phyloP scores from a whole-genome alignment of 2,113 vertebrate genomes.

The Rafetus swinhoei region DNA sequence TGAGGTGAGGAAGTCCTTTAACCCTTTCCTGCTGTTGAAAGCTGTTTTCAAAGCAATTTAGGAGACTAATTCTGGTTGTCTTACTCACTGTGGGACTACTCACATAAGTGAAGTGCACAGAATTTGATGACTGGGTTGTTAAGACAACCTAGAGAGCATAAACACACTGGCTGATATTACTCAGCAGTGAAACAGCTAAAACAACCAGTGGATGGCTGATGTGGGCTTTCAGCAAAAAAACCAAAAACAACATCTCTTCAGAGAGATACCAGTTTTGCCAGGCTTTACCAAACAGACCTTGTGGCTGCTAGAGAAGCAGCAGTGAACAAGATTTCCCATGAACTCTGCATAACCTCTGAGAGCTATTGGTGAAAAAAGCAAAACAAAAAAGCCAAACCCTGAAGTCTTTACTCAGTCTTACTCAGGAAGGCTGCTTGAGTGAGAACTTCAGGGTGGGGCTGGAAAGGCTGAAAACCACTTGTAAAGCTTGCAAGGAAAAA shows the following conservation, averaged over 20 bases:
- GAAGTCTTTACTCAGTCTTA: not conserved
- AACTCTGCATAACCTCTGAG: constrained; percentile 63
- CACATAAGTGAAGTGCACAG: not conserved
- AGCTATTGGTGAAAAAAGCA: constrained; percentile 54
- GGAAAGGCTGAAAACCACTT: constrained; percentile 13
- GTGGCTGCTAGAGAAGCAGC: constrained; percentile 51
- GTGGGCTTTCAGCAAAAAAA: not conserved
- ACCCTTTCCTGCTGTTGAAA: fast-evolving
- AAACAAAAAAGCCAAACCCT: constrained; percentile 22
- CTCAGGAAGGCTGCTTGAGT: not conserved
- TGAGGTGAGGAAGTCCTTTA: not conserved
- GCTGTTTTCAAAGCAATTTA: not conserved
- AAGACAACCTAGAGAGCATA: not conserved
- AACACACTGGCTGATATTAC: not conserved
- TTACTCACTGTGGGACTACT: not conserved
- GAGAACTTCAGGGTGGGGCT: not conserved
- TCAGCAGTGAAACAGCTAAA: constrained; percentile 24
- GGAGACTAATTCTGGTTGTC: not conserved
- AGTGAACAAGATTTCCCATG: constrained; percentile 41
- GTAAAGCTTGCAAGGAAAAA: not conserved
- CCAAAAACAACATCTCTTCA: constrained; percentile 16
- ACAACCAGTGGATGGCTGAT: not conserved
- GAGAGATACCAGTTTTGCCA: not conserved
- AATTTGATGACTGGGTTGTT: not conserved
- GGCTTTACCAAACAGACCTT: not conserved